These are phyloP conservation scores for Trematomus bernacchii DNA, from an alignment of 2,797 vertebrate species.

Conservation along the genomic window DNA sequence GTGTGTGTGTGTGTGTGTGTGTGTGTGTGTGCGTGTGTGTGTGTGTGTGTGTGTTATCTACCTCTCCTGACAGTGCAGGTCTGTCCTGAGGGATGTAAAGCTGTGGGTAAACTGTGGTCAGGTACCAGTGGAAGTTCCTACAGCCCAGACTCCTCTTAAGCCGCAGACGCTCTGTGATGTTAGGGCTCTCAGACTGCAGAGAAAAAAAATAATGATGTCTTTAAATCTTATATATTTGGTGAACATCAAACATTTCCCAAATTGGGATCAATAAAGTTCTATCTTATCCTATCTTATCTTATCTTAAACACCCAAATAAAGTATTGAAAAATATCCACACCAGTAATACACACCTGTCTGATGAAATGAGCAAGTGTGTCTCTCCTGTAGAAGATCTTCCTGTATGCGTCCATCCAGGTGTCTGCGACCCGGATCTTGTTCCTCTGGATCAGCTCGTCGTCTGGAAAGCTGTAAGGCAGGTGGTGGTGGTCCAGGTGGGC, in stretches of 20 bases:
- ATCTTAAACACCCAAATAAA: not conserved
- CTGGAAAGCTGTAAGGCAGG: slow-evolving; percentile 62
- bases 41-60: slow-evolving; percentile 16
- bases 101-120: slow-evolving; percentile 88
- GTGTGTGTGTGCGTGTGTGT: slow-evolving; percentile 10
- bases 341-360: slow-evolving; percentile 79
- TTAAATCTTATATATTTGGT: not conserved
- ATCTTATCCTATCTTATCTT: too few species aligned
- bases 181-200: slow-evolving; percentile 84
- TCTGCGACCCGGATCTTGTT: slow-evolving; percentile 91
- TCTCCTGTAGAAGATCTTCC: slow-evolving; percentile 89
- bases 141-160: slow-evolving; percentile 88
- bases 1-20: not conserved
- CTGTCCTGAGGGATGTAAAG: slow-evolving; percentile 82
- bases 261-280: too few species aligned
- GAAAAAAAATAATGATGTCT: not conserved
- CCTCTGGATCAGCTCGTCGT: slow-evolving; percentile 82
- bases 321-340: not conserved
- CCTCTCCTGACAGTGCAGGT: slow-evolving; percentile 79
- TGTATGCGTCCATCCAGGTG: slow-evolving; percentile 90
- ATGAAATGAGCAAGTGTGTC: slow-evolving; percentile 87
- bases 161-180: slow-evolving; percentile 85
- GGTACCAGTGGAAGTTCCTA: slow-evolving; percentile 90
- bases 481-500: slow-evolving; percentile 84
- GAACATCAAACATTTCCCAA: too few species aligned